phyloP scores from a whole-genome alignment of 2,797 vertebrate genomes.

The Synanceia verrucosa region DNA sequence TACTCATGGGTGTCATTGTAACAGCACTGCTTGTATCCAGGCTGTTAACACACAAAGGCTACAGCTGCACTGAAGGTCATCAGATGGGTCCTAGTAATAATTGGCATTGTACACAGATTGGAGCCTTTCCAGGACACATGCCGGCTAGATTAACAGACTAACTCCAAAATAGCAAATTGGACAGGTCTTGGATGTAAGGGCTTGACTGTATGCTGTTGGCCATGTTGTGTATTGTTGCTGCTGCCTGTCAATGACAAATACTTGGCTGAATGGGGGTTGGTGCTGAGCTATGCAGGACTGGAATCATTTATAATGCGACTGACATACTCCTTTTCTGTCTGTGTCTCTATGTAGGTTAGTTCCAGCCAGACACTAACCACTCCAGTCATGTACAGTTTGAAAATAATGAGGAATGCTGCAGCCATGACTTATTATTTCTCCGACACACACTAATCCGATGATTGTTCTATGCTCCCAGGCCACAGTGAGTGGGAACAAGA shows the following conservation, averaged over 20 bases:
- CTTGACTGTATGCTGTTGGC: slow-evolving; percentile 25
- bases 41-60: slow-evolving; percentile 34
- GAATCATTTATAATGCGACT: slow-evolving; percentile 64
- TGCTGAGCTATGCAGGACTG: slow-evolving; percentile 36
- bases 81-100: slow-evolving; percentile 65
- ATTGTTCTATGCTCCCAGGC: slow-evolving; percentile 32
- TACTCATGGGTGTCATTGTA: not conserved
- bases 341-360: slow-evolving; percentile 38
- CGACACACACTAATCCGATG: slow-evolving; percentile 19
- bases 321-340: slow-evolving; percentile 53
- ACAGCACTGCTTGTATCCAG: slow-evolving; percentile 15
- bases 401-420: slow-evolving; percentile 59
- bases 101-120: slow-evolving; percentile 70
- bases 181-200: slow-evolving; percentile 66
- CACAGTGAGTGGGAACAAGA: not conserved
- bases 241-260: slow-evolving; percentile 57
- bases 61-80: slow-evolving; percentile 80
- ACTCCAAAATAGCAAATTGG: slow-evolving; percentile 78
- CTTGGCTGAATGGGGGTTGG: slow-evolving; percentile 46
- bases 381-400: slow-evolving; percentile 32
- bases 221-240: slow-evolving; percentile 59
- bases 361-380: slow-evolving; percentile 28
- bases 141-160: slow-evolving; percentile 68
- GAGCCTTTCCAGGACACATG: slow-evolving; percentile 68
- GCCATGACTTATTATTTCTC: slow-evolving; percentile 42